Evolutionary conservation across 2,113 vertebrate genomes (phyloP), one percentile per base, ranked within the genome.

Genomic region (Anarhynchus alexandrinus): DNA sequence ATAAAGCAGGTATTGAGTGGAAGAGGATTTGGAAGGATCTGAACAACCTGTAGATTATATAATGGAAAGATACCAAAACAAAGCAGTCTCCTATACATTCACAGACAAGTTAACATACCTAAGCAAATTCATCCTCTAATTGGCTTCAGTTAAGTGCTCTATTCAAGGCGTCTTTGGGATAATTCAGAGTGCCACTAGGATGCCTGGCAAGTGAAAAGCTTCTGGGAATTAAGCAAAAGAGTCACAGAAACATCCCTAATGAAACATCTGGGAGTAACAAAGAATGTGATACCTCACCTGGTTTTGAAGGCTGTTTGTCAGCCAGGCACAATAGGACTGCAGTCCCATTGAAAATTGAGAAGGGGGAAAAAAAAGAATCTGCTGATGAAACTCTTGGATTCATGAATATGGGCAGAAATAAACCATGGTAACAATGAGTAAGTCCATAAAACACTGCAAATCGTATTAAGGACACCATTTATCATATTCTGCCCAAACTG

Each of bases 41-140:
- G 23, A 87, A 32, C 20, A 49, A 65, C 59, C 6, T 38, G 34
- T 45, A 76, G 71, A 69, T 66, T 40, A 89, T 54, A 71, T 69
- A 76, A 89, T 17, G 40, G 57, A 65, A 93, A 93, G 65, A 89
- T 47, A 84, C 36, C 77, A 62, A 91, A 91, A 76, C 49, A 93
- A 94, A 45, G 42, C 49, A 64, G 40, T 57, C 47, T 84, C 34
- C 83, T 71, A 18, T 29, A 43, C 36, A 47, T 85, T 79, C 57
- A 77, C 73, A 49, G 49, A 54, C 45, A 84, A 71, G 92, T 67
- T 93, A 94, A 93, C 81, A 72, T 62, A 95, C 17, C 61, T 91
- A 79, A 94, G 72, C 57, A 91, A 95, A 89, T 91, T 79, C 77
- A 92, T 88, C 86, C 80, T 71, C 40, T 94, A 94, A 93, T 79